These are phyloP conservation scores for Gibbula magus DNA, from an alignment of 2,888 invertebrate species.

Conservation along the genomic window DNA sequence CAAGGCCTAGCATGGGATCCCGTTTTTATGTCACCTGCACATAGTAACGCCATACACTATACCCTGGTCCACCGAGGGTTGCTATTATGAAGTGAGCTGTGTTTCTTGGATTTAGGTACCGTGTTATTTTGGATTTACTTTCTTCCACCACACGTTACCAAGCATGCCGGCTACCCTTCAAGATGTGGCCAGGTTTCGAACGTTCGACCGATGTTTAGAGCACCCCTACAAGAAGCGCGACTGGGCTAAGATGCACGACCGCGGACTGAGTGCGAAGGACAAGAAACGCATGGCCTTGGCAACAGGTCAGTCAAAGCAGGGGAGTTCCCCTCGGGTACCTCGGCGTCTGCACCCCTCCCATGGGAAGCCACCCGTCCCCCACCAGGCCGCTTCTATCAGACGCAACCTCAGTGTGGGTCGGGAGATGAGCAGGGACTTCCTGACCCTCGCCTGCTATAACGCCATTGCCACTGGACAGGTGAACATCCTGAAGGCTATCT, in stretches of 20 bases:
- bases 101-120: no score
- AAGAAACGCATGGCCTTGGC: slow-evolving; percentile 28
- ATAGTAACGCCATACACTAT: no score
- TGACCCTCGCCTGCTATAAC: slow-evolving; percentile 35
- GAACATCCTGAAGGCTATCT: slow-evolving; percentile 35
- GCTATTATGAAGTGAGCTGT: no score
- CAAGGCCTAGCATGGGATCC: not conserved
- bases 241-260: slow-evolving; percentile 30
- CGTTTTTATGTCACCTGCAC: no score
- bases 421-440: slow-evolving; percentile 32
- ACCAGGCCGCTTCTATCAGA: slow-evolving; percentile 7
- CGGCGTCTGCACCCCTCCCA: not conserved
- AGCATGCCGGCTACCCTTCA: not conserved
- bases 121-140: no score
- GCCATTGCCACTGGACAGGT: slow-evolving; percentile 39
- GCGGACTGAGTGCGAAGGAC: slow-evolving; percentile 23
- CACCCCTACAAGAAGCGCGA: not conserved
- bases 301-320: not conserved
- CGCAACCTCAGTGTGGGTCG: slow-evolving; percentile 22
- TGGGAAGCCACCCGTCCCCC: not conserved
- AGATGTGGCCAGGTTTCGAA: not conserved
- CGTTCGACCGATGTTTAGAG: not conserved
- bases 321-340: not conserved
- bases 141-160: no score
- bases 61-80: no score